These are phyloP conservation scores for Folsomia candida DNA, from an alignment of 2,888 invertebrate species.

Conservation along the genomic window DNA sequence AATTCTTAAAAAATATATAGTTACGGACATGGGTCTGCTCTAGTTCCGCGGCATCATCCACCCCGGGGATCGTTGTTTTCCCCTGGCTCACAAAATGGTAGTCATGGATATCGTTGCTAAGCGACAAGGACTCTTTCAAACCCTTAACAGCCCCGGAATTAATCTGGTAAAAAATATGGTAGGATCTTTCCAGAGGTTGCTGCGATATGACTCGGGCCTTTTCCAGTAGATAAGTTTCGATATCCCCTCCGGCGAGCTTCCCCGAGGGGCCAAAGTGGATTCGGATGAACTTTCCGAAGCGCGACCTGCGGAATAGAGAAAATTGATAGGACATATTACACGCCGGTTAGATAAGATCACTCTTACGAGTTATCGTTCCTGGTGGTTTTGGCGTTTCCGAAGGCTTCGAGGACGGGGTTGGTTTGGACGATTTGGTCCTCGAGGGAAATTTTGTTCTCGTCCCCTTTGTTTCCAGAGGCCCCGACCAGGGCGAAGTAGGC, in stretches of 20 bases:
- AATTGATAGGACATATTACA: no score
- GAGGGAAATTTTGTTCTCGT: slow-evolving; percentile 72
- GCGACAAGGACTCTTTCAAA: slow-evolving; percentile 71
- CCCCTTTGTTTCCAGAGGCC: slow-evolving; percentile 66
- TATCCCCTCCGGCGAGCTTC: slow-evolving; percentile 99
- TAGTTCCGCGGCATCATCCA: slow-evolving; percentile 90
- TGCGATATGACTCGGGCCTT: slow-evolving; percentile 99
- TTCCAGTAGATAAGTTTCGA: slow-evolving; percentile 99
- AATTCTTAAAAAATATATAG: background rate
- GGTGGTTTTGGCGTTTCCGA: no score
- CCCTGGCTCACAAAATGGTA: slow-evolving; percentile 92
- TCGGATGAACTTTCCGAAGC: slow-evolving; percentile 97
- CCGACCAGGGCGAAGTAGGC: no score
- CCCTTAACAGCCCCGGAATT: slow-evolving; percentile 87
- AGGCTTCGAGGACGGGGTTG: slow-evolving; percentile 98
- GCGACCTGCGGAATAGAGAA: background rate
- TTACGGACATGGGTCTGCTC: slow-evolving; percentile 75
- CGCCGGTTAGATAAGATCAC: no score
- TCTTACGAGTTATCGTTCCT: no score
- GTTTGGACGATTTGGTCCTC: no score
- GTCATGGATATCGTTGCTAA: slow-evolving; percentile 75
- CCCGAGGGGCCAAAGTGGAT: slow-evolving; percentile 99
- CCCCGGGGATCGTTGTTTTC: slow-evolving; percentile 83
- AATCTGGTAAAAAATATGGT: slow-evolving; percentile 99
- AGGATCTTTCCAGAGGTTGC: slow-evolving; percentile 94